phyloP scores from a whole-genome alignment of 2,888 invertebrate genomes.

The Dilophus febrilis region DNA sequence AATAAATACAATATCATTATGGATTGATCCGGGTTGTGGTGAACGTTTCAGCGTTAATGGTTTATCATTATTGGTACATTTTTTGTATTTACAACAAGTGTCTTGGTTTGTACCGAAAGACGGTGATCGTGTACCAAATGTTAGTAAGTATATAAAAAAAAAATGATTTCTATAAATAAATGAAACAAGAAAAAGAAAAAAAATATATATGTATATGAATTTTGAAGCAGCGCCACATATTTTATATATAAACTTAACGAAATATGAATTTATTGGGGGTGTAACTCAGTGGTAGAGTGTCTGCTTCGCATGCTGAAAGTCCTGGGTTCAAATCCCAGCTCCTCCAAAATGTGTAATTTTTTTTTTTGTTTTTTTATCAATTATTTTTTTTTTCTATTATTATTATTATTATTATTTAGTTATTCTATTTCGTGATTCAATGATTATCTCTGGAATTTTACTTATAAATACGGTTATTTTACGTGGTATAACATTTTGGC shows the following conservation, averaged over 20 bases:
- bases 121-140: slow-evolving; percentile 39
- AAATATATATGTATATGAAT: too few species aligned
- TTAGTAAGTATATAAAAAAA: slow-evolving; percentile 36
- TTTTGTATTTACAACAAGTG: slow-evolving; percentile 39
- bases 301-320: slow-evolving; percentile 51
- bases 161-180: too few species aligned
- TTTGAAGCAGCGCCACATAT: neutral
- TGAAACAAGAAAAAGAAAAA: too few species aligned
- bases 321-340: slow-evolving; percentile 49
- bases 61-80: slow-evolving; percentile 43
- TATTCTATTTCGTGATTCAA: slow-evolving; percentile 12
- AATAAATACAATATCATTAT: slow-evolving; percentile 38
- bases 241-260: neutral
- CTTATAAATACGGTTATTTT: slow-evolving; percentile 10
- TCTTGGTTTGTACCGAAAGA: slow-evolving; percentile 41
- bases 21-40: slow-evolving; percentile 37
- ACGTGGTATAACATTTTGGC: slow-evolving; percentile 7
- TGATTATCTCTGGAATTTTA: slow-evolving; percentile 10
- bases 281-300: slow-evolving; percentile 40
- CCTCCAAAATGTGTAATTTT: slow-evolving; percentile 28
- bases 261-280: slow-evolving; percentile 21
- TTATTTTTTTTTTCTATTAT: slow-evolving; percentile 1
- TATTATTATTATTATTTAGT: slow-evolving; percentile 10
- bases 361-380: neutral
- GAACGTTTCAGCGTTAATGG: slow-evolving; percentile 38